Conservation (phyloP, 2,113 vertebrate genomes). For the Lethenteron reissneri region DNA sequence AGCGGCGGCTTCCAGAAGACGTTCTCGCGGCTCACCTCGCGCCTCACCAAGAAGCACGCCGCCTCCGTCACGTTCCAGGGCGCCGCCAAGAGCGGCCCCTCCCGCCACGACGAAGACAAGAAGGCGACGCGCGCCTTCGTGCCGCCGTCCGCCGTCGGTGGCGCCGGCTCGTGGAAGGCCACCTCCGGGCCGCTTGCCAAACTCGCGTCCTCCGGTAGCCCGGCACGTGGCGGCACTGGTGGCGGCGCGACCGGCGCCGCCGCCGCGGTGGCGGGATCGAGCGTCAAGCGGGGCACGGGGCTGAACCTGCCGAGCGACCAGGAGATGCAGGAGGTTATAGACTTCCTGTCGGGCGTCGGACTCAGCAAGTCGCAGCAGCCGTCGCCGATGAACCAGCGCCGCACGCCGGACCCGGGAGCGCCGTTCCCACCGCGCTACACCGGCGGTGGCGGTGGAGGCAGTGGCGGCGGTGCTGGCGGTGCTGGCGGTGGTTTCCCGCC, state of each 20-base stretch:
- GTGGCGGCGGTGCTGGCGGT: constrained; percentile 33
- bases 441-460: constrained; percentile 55
- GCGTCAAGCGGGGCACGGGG: too few species aligned
- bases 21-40: constrained; percentile 85
- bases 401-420: constrained; percentile 16
- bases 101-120: not conserved
- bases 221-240: too few species aligned
- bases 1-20: constrained; percentile 78
- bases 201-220: too few species aligned
- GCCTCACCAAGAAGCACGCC: constrained; percentile 80
- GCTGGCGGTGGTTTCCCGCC: constrained; percentile 16
- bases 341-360: constrained; percentile 95
- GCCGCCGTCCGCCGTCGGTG: not conserved
- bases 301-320: constrained; percentile 82
- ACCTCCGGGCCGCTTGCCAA: too few species aligned
- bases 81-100: not conserved
- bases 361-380: constrained; percentile 95
- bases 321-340: constrained; percentile 98
- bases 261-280: too few species aligned
- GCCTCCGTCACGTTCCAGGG: not conserved
- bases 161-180: too few species aligned
- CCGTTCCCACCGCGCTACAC: constrained; percentile 35
- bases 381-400: constrained; percentile 63
- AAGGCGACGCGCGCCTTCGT: not conserved
- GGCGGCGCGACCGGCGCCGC: too few species aligned